phyloP scores from a whole-genome alignment of 2,113 vertebrate species.

The Rhombomys opimus region DNA sequence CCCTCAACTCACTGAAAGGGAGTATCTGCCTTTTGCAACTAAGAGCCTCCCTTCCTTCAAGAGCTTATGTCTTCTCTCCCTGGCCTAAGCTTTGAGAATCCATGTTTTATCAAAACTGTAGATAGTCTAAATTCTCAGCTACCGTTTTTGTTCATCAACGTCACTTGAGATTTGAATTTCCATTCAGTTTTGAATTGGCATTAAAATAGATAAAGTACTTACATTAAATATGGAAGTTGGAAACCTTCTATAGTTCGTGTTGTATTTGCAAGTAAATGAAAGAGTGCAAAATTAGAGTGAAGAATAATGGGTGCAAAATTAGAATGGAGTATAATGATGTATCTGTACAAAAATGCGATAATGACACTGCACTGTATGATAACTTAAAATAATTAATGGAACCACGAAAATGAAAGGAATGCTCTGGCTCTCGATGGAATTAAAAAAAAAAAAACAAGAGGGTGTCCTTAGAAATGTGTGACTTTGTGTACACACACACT shows the following conservation, averaged over 20 bases:
- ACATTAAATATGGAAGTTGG: background rate
- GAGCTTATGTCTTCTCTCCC: background rate
- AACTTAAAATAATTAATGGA: background rate
- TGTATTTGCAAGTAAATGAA: background rate
- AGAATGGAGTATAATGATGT: background rate
- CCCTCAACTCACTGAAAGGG: background rate
- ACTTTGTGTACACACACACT: background rate
- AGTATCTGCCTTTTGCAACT: background rate
- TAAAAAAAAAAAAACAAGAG: background rate
- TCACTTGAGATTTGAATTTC: background rate
- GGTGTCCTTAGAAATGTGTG: accelerated
- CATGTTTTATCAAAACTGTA: background rate
- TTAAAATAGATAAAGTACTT: background rate
- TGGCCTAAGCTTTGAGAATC: background rate
- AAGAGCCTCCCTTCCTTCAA: background rate
- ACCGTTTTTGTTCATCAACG: background rate
- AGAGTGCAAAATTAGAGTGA: too few relatives aligned
- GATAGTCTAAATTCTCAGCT: background rate
- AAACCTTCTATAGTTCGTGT: background rate
- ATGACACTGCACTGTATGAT: background rate
- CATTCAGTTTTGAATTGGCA: background rate
- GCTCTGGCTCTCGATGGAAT: background rate
- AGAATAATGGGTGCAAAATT: too few relatives aligned
- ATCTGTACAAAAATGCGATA: background rate
- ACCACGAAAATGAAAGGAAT: background rate